Percentiles rank a stretch among this genome's conserved stretches.
Evolutionary conservation across 2,113 vertebrate genomes (phyloP).

Genomic region (Notechis scutatus): DNA sequence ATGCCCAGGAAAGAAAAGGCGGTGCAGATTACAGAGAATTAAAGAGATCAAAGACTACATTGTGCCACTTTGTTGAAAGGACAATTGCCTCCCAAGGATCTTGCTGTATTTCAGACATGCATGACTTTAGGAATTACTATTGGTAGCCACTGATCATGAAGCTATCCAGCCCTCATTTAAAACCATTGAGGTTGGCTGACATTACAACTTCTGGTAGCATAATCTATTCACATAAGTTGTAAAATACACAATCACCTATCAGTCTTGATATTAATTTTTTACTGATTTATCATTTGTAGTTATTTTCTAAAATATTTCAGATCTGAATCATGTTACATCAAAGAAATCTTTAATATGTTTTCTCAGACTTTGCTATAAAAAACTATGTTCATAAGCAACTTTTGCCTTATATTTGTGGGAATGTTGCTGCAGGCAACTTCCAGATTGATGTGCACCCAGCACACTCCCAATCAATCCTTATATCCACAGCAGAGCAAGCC

Average conservation of each 20-base stretch:
- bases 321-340: not conserved
- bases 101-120: not conserved
- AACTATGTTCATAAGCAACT: not conserved
- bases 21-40: not conserved
- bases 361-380: slow-evolving; percentile 1
- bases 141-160: not conserved
- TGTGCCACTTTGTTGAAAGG: not conserved
- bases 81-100: not conserved
- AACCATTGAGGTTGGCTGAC: not conserved
- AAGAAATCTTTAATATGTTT: not conserved
- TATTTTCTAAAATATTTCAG: not conserved
- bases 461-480: accelerated
- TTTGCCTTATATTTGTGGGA: not conserved
- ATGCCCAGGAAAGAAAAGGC: not conserved
- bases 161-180: not conserved
- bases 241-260: not conserved
- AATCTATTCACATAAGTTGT: not conserved
- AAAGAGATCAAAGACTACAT: slow-evolving; percentile 27
- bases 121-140: not conserved
- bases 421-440: not conserved
- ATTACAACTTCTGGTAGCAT: not conserved
- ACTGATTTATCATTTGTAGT: slow-evolving; percentile 6
- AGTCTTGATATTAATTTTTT: not conserved
- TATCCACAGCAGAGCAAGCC: not conserved
- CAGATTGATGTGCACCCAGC: not conserved